These are phyloP conservation scores for Machimus atricapillus DNA, from an alignment of 2,888 invertebrate genomes.

Conservation along the genomic window DNA sequence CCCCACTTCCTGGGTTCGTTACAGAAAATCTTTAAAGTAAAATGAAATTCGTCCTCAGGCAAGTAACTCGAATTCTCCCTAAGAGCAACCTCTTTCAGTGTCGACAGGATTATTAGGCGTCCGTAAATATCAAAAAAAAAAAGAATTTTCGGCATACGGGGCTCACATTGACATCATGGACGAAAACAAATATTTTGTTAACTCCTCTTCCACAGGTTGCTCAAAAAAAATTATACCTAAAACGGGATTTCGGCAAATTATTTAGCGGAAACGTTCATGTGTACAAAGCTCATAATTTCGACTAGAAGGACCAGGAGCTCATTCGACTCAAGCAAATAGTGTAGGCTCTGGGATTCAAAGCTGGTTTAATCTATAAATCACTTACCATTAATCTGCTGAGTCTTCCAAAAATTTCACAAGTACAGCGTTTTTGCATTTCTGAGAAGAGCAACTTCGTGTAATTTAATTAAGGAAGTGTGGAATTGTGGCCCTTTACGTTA, in stretches of 20 bases:
- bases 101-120: conserved; percentile 46
- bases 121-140: conserved; percentile 53
- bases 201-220: conserved; percentile 51
- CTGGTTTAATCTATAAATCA: conserved; percentile 51
- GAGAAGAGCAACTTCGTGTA: background rate
- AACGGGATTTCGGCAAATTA: conserved; percentile 43
- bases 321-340: conserved; percentile 48
- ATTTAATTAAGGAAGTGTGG: background rate
- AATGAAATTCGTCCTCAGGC: conserved; percentile 51
- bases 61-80: conserved; percentile 48
- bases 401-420: conserved; percentile 46
- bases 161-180: conserved; percentile 50
- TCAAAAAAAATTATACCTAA: background rate
- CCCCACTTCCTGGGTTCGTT: conserved; percentile 53
- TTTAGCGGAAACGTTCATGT: conserved; percentile 50
- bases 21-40: conserved; percentile 51
- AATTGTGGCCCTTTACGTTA: conserved; percentile 9
- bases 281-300: conserved; percentile 51
- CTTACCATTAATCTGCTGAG: conserved; percentile 49
- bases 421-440: conserved; percentile 53
- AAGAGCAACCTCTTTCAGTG: background rate
- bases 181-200: conserved; percentile 52
- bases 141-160: conserved; percentile 48
- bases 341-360: conserved; percentile 34
- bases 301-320: conserved; percentile 52